A percentile compares a stretch with the other conserved stretches of the same genome.
Conservation (phyloP, 2,888 invertebrate species). For the Philhelius pedissequus region DNA sequence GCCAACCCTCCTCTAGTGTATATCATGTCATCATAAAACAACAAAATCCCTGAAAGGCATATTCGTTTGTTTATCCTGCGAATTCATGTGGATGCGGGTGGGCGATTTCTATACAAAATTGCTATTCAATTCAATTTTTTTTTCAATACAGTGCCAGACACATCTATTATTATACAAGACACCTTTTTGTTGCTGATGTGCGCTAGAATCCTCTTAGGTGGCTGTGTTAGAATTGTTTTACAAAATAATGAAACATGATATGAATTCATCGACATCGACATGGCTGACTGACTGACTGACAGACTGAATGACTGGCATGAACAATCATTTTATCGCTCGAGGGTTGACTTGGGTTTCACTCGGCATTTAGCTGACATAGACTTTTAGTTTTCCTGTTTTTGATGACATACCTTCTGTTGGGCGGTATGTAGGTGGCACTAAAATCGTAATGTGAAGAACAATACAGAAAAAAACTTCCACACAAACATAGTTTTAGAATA, state of each 20-base stretch:
- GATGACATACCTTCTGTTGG: background rate
- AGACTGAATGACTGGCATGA: background rate
- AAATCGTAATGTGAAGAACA: background rate
- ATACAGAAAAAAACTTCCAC: background rate
- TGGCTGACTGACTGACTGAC: too few relatives aligned
- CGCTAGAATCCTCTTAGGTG: background rate
- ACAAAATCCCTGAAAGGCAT: background rate
- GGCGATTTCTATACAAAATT: background rate
- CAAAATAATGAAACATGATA: conserved; percentile 7
- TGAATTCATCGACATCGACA: background rate
- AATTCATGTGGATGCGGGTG: background rate
- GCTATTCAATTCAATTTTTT: background rate
- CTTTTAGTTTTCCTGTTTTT: background rate
- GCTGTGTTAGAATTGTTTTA: background rate
- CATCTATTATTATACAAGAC: background rate
- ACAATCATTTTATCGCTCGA: background rate
- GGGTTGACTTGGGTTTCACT: background rate
- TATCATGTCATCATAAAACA: background rate
- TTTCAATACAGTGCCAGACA: background rate
- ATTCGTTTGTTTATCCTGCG: background rate
- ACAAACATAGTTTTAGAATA: too few relatives aligned
- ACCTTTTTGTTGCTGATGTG: background rate
- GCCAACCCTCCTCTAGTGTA: background rate
- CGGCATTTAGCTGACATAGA: background rate
- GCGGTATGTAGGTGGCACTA: background rate